Evolutionary conservation across 1,140 invertebrate genomes (phyloP).

Genomic region (Amyelois transitella): DNA sequence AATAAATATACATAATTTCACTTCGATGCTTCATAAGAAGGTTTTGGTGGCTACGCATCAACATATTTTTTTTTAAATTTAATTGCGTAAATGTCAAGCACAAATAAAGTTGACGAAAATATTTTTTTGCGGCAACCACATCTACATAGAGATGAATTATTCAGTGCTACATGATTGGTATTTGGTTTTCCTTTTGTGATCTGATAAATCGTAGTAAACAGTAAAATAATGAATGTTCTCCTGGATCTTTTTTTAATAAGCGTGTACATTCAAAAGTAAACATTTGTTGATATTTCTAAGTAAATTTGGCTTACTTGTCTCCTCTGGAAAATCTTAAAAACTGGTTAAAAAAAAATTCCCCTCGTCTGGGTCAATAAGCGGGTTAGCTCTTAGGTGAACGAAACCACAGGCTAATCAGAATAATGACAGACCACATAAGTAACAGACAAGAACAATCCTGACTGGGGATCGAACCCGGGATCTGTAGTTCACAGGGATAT

Average conservation of each 20-base stretch:
- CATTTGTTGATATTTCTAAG: too few relatives aligned
- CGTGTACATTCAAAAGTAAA: too few relatives aligned
- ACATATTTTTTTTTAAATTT: constrained; percentile 2
- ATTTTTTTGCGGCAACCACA: background rate
- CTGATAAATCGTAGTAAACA: background rate
- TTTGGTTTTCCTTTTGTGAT: constrained; percentile 3
- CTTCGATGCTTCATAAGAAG: constrained; percentile 46
- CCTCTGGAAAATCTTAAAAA: too few relatives aligned
- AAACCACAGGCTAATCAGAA: too few relatives aligned
- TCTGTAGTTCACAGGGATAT: too few relatives aligned
- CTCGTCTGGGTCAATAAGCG: too few relatives aligned
- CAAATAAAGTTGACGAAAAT: background rate
- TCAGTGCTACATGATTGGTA: constrained; percentile 1
- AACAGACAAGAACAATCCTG: too few relatives aligned
- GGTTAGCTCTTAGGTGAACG: too few relatives aligned
- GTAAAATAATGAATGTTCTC: background rate
- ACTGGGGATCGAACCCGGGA: too few relatives aligned
- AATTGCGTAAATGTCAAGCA: constrained; percentile 10
- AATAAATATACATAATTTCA: constrained; percentile 68
- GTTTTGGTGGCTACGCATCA: constrained; percentile 21
- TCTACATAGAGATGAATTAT: constrained; percentile 1
- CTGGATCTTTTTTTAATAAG: background rate
- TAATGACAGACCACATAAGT: too few relatives aligned
- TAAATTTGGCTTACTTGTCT: too few relatives aligned
- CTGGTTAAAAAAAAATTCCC: too few relatives aligned